A percentile compares a stretch with the other conserved stretches of the same genome.
Conservation (phyloP, 2,113 vertebrate species). For the Ovibos moschatus region DNA sequence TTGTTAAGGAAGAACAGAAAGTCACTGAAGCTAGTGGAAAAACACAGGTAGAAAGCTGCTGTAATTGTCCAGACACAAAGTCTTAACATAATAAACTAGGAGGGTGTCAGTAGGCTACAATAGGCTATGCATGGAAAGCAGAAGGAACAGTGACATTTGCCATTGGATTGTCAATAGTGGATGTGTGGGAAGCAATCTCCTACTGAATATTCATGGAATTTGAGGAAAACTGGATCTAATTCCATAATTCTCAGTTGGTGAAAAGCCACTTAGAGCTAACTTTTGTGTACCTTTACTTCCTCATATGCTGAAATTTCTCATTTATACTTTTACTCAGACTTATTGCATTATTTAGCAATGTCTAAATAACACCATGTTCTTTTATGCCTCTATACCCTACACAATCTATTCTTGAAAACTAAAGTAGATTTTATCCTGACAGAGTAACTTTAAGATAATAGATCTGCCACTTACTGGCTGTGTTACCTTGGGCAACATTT, state of each 20-base stretch:
- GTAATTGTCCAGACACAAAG: not conserved
- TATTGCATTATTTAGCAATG: not conserved
- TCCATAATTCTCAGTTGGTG: not conserved
- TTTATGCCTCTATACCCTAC: not conserved
- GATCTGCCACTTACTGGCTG: not conserved
- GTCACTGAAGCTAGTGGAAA: not conserved
- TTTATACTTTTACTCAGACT: not conserved
- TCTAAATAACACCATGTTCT: not conserved
- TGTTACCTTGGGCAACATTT: not conserved
- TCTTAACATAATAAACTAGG: not conserved
- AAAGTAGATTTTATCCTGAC: not conserved
- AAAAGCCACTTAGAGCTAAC: not conserved
- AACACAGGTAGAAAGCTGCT: not conserved
- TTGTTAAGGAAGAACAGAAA: not conserved
- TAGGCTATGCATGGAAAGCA: not conserved
- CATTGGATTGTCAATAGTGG: not conserved
- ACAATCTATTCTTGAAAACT: not conserved
- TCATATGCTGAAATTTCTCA: not conserved
- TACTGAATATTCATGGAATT: not conserved
- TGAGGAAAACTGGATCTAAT: not conserved
- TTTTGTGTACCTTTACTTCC: not conserved
- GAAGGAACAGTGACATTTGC: not conserved
- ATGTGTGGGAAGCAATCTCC: not conserved
- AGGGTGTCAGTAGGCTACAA: not conserved
- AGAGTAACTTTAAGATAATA: not conserved